A percentile compares a stretch with the other conserved stretches of the same genome.
Conservation (phyloP, 2,797 vertebrate species). For the Vespertilio murinus region DNA sequence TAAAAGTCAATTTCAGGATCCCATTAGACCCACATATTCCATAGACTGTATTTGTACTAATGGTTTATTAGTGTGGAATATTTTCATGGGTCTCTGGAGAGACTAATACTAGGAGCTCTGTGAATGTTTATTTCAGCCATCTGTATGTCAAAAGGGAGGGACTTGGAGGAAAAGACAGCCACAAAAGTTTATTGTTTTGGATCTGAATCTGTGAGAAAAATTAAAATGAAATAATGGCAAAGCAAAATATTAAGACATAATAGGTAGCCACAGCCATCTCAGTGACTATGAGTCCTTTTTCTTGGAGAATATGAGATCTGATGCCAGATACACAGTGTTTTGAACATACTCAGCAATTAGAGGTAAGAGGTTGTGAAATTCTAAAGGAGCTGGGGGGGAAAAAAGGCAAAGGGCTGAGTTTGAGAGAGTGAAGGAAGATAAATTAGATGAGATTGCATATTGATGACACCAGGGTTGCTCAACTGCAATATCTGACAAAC, state of each 20-base stretch:
- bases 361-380: conserved; percentile 76
- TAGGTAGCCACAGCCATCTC: not conserved
- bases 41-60: not conserved
- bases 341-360: conserved; percentile 65
- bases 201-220: conserved; percentile 14
- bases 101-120: not conserved
- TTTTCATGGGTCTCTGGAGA: not conserved
- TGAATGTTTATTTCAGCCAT: not conserved
- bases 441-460: conserved; percentile 73
- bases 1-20: not conserved
- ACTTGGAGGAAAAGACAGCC: not conserved
- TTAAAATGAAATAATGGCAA: not conserved
- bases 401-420: conserved; percentile 63
- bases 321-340: conserved; percentile 54
- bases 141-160: not conserved
- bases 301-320: conserved; percentile 40
- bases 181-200: not conserved
- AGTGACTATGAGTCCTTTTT: not conserved
- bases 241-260: conserved; percentile 15
- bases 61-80: conserved; percentile 25
- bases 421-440: conserved; percentile 71
- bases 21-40: not conserved
- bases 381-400: conserved; percentile 8
- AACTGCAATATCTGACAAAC: conserved; percentile 75
- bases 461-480: conserved; percentile 72